Base-by-base conservation (phyloP, 1,140 invertebrate species). In the Halesus radiatus region DNA sequence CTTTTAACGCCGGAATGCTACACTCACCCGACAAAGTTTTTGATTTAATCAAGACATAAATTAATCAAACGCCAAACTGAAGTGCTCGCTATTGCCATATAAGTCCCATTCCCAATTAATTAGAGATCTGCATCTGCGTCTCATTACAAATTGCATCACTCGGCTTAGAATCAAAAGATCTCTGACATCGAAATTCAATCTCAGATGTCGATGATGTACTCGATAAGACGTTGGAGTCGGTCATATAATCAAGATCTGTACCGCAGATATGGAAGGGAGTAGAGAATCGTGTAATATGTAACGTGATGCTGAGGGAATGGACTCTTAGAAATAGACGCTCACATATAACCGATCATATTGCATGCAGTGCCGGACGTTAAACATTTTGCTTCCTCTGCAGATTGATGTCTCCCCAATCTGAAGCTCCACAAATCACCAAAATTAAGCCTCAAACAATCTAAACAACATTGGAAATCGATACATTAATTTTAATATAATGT, bases 61-160 rank as follows among this genome's bases (percentile, higher is more conserved):
- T 23, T 20, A 20, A 20, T 60, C 56, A 22, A 60, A 60, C 56
- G 56, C 23, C 18, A 60, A 20, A 60, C 20, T 23, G 23, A 60
- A 20, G 23, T 20, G 56, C 56, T 23, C n/a, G 56, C 56, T 8
- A 60, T 60, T 23, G 18, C 56, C 56, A 60, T 60, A 60, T 23
- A 8, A 6, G 56, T 60, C 56, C 8, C 10, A 60, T 22, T 60
- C 20, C 56, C 56, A 60, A 60, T 60, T 60, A 60, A 60, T 60
- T 60, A 13, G 23, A 60, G 56, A 60, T 60, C 18, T 60, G n/a
- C 56, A 60, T 60, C 56, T 23, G 56, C 56, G 56, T 22, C 56
- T 60, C 56, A 60, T 60, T 60, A 60, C 56, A 60, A 60, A 60
- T 60, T 60, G 16, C 56, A 60, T 20, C 56, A 60, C 56, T 23